phyloP scores from a whole-genome alignment of 1,140 invertebrate genomes.

The Ridgeia piscesae region DNA sequence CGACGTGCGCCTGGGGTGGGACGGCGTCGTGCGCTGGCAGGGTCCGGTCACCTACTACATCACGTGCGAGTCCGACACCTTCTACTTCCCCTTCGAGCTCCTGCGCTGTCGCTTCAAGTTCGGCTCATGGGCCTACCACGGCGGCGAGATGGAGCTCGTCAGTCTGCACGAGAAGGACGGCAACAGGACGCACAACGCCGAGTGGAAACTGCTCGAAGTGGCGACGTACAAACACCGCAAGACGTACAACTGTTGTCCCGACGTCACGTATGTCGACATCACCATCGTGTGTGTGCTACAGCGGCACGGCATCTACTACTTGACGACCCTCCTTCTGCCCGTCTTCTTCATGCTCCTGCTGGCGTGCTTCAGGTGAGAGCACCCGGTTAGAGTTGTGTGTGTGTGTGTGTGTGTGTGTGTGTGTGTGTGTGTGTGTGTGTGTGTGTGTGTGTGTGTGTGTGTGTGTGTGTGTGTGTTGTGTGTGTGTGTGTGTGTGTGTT shows the following conservation, averaged over 20 bases:
- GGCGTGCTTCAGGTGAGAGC: background rate
- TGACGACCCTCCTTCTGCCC: background rate
- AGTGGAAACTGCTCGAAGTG: background rate
- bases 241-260: background rate
- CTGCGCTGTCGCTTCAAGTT: slow-evolving; percentile 39
- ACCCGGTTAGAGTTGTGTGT: too few species aligned
- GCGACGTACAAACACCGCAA: background rate
- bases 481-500: too few species aligned
- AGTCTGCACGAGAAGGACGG: background rate
- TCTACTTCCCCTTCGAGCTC: slow-evolving; percentile 38
- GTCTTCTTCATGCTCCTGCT: background rate
- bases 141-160: slow-evolving; percentile 31
- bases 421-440: too few species aligned
- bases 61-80: slow-evolving; percentile 36
- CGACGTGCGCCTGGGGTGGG: background rate
- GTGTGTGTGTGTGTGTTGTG: too few species aligned
- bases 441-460: too few species aligned
- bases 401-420: too few species aligned
- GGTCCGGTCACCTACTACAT: background rate
- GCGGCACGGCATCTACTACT: background rate
- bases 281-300: background rate
- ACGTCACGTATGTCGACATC: background rate
- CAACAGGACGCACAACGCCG: background rate
- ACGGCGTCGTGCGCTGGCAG: background rate
- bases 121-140: slow-evolving; percentile 40